Base-by-base conservation (phyloP, 2,888 invertebrate genomes). In the Therioaphis trifolii region DNA sequence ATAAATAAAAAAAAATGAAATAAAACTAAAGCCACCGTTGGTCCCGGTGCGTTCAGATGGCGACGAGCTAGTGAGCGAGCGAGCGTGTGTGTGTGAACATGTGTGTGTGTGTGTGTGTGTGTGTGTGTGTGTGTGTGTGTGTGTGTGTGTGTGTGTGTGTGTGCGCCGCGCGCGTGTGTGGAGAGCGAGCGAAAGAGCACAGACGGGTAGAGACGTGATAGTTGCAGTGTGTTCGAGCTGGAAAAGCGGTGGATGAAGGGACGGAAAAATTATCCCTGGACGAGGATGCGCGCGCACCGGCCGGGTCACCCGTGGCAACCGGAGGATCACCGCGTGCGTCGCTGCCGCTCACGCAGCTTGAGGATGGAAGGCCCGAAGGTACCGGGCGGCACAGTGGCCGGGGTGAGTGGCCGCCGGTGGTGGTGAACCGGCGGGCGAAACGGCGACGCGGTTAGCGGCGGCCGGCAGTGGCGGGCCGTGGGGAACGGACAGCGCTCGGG, bases 341-440 rank as follows among this genome's bases (percentile, higher is more conserved):
- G 35, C 52, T 52, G 43, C 52, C 35, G 43, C 58, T 18, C 52
- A 11, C 21, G 61, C 15, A 68, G 58, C 69, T 40, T 49, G 78
- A 63, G 66, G 52, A 78, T 21, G 40, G 24, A 90, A 88, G 86
- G 89, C 86, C 85, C 85, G 80, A 85, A 84, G 75, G 85, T 84
- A 75, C 79, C 84, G 85, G 49, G 85, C 55, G 84, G 84, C 85
- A 79, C 35, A 35, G 68, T 52, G 52, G 66, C 55, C 55, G 49
- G 74, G 68, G 24, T 52, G 68, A 68, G 68, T 14, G 63, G 46
- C 58, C 24, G 49, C 12, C 77, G 46, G 35, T 74, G 78, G n/a
- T n/a, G n/a, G n/a, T n/a, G n/a, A n/a, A n/a, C n/a, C n/a, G n/a
- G 68, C 15, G 27, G 52, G 21, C 14, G 78, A 66, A 63, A 14